These are phyloP conservation scores for Diglossa cyanea DNA, from an alignment of 2,797 vertebrate genomes.

Conservation along the genomic window DNA sequence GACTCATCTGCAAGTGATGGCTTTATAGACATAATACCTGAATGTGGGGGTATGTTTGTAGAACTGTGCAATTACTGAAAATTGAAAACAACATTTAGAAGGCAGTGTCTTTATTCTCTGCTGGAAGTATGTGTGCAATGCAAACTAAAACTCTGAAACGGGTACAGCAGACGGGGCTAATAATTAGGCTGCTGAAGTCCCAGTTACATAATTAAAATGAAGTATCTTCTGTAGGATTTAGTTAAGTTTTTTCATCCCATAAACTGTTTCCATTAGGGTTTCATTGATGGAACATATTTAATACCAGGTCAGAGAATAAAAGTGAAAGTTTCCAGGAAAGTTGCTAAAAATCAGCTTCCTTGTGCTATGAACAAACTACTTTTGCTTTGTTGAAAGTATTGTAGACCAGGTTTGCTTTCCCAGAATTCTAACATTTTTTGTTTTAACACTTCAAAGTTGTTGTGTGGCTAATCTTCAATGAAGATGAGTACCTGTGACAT, in stretches of 20 bases:
- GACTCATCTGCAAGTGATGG: not conserved
- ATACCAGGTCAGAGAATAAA: not conserved
- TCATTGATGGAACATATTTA: not conserved
- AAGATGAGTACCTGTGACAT: not conserved
- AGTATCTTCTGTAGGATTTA: not conserved
- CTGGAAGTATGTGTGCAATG: not conserved
- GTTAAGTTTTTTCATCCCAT: not conserved
- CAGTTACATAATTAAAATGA: not conserved
- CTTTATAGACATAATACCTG: not conserved
- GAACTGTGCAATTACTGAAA: not conserved
- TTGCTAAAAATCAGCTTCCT: not conserved
- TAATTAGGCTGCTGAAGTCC: not conserved
- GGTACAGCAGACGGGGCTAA: not conserved
- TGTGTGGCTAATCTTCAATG: not conserved
- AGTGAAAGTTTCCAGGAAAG: not conserved
- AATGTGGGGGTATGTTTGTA: not conserved
- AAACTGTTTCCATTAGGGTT: not conserved
- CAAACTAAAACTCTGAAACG: not conserved
- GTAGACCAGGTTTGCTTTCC: not conserved
- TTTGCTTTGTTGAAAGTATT: not conserved
- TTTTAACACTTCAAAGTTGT: conserved; percentile 20
- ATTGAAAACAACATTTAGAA: not conserved
- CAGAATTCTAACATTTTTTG: not conserved
- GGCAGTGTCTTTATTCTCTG: not conserved
- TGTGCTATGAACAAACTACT: not conserved